Base-by-base conservation (phyloP, 2,113 vertebrate species). In the Zingel zingel region DNA sequence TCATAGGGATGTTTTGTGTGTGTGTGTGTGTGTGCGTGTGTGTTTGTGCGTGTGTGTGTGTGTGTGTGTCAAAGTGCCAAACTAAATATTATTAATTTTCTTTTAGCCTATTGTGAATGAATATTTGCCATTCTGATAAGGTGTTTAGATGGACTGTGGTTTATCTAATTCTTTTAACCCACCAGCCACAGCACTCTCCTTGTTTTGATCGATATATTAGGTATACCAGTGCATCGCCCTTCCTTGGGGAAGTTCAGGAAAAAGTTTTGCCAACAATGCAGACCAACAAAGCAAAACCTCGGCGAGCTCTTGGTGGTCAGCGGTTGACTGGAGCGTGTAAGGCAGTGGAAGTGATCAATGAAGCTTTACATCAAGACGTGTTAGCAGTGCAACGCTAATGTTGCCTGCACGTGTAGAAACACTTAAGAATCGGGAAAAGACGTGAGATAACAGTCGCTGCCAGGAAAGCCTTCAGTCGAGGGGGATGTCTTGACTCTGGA, bases 191-290 rank as follows among this genome's bases (percentile, higher is more conserved):
- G 23, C 64, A 45, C 25, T 61, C 5, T 66, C 9, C 66, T 33
- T 47, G 16, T 57, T 81, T 81, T 80, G 43, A 73, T 70, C 33
- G 1, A 10, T 53, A 9, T 48, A 78, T 89, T 84, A 66, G 76
- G 50, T 70, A 85, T 74, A 79, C 15, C 51, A 45, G 75, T 59
- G 36, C 75, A 53, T 77, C 0, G 0, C 4, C 30, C 30, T n/a
- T 79, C 77, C 65, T 58, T 25, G 33, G 84, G 70, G 71, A 36
- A 47, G 77, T 64, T 74, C 47, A 48, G 45, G n/a, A 36, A 36
- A 64, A 74, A 62, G 30, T 64, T 67, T 84, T 82, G 66, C 71
- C 69, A 85, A 70, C 79, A 74, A 82, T 71, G 86, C 86, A 68
- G 53, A 39, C 72, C 72, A 77, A 77, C 73, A 77, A 84, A 79